Evolutionary conservation across 1,140 invertebrate genomes (phyloP).

Genomic region (Papilio polytes): DNA sequence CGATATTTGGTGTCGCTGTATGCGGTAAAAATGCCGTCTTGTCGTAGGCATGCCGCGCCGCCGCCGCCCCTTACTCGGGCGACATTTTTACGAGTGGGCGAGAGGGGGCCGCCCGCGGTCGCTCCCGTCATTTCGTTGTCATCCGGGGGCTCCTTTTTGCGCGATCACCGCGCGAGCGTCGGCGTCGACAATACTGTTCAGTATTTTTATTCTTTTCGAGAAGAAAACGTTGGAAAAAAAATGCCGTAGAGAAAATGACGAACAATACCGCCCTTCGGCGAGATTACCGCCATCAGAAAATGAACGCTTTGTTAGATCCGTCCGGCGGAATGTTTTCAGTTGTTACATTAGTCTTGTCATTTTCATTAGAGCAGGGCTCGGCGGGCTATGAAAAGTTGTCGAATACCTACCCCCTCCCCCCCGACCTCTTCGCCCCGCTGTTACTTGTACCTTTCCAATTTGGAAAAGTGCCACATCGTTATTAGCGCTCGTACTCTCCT

Average conservation of each 20-base stretch:
- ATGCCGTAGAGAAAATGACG: slow-evolving; percentile 70
- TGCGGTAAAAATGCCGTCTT: slow-evolving; percentile 81
- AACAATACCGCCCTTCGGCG: slow-evolving; percentile 81
- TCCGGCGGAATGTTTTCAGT: slow-evolving; percentile 75
- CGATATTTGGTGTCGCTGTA: slow-evolving; percentile 60
- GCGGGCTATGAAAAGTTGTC: slow-evolving; percentile 66
- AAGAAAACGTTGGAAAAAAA: slow-evolving; percentile 77
- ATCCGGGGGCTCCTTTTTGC: slow-evolving; percentile 79
- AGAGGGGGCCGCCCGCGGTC: slow-evolving; percentile 70
- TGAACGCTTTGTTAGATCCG: slow-evolving; percentile 81
- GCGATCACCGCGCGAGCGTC: slow-evolving; percentile 73
- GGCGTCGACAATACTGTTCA: slow-evolving; percentile 81
- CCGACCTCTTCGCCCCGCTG: slow-evolving; percentile 45
- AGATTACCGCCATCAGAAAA: slow-evolving; percentile 82
- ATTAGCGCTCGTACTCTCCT: background rate
- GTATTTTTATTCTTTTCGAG: slow-evolving; percentile 80
- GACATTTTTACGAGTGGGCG: slow-evolving; percentile 75
- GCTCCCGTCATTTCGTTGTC: slow-evolving; percentile 82
- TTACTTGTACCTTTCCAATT: slow-evolving; percentile 67
- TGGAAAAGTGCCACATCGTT: slow-evolving; percentile 55
- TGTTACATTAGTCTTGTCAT: slow-evolving; percentile 81
- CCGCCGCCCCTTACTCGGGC: slow-evolving; percentile 63
- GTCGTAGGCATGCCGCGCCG: slow-evolving; percentile 74
- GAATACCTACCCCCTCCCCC: slow-evolving; percentile 49
- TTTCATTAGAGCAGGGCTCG: slow-evolving; percentile 69